Base-by-base conservation (phyloP, 1,140 invertebrate genomes). In the Thaumatotibia leucotreta region DNA sequence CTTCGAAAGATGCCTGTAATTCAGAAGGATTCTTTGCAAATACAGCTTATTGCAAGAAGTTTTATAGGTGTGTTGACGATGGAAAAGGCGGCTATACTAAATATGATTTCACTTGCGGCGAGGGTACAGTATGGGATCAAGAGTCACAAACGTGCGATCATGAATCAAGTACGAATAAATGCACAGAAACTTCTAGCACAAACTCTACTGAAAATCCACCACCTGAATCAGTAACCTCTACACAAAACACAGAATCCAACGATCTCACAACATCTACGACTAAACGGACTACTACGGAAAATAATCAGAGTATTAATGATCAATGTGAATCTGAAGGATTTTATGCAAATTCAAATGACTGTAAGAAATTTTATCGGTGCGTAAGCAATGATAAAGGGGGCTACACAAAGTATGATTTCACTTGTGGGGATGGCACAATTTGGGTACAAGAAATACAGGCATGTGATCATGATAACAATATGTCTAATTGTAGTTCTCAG, bases 301-400 rank as follows among this genome's bases (percentile, higher is more conserved):
- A 9, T 32, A 62, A 27, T 22, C 64, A n/a, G 23, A 31, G 23
- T 27, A 33, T 20, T 11, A 78, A 75, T 65, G 64, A 76, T 31
- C 77, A 88, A 69, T 88, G 92, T 82, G 71, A 71, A 64, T 69
- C 86, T 67, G 94, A 95, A 91, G 95, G 95, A 76, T 96, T 95
- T 87, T 89, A 93, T 67, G 92, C 92, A 24, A 92, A 96, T 91
- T 84, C 92, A 9, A 82, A 92, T 67, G 93, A 97, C 80, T 97
- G 96, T 73, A 93, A 90, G 67, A 95, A 95, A 79, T 97, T 97
- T 81, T 96, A 95, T 75, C 92, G 95, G 77, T 97, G 96, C 85
- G 95, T 96, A 31, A 89, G 92, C 69, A 91, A 93, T 71, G 93
- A 93, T 3, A 83, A 92, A 32, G 92, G 89, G 52, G 87, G 88